Percentiles rank a stretch among this genome's conserved stretches.
Evolutionary conservation across 2,797 vertebrate genomes (phyloP).

Genomic region (Margarornis squamiger): DNA sequence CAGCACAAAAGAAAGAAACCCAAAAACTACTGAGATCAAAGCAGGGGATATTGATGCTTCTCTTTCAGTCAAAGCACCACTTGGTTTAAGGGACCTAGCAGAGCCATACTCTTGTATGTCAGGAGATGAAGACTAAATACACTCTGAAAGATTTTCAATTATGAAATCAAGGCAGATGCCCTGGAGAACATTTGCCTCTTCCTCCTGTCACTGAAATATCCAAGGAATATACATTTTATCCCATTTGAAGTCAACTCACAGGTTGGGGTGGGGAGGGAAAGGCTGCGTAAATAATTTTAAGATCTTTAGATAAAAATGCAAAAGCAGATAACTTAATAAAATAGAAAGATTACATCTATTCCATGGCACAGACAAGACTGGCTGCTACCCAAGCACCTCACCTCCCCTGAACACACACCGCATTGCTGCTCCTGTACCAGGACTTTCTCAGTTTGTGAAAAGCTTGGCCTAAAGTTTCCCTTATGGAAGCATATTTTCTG

Average conservation of each 20-base stretch:
- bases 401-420: neutral
- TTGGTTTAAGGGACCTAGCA: neutral
- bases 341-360: neutral
- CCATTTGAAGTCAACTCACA: neutral
- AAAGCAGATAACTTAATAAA: neutral
- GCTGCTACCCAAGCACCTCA: neutral
- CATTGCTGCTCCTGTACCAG: neutral
- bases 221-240: neutral
- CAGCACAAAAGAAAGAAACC: neutral
- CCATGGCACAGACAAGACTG: neutral
- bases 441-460: neutral
- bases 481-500: neutral
- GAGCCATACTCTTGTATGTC: neutral
- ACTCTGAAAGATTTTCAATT: neutral
- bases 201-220: neutral
- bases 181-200: neutral
- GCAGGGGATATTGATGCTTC: neutral
- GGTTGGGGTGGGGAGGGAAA: neutral
- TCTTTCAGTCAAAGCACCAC: neutral
- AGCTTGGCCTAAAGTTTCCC: neutral
- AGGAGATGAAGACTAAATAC: neutral
- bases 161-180: neutral
- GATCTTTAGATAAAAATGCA: neutral
- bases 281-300: neutral
- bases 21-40: neutral